Conservation (phyloP, 2,888 invertebrate species). For the Noctua fimbriata region DNA sequence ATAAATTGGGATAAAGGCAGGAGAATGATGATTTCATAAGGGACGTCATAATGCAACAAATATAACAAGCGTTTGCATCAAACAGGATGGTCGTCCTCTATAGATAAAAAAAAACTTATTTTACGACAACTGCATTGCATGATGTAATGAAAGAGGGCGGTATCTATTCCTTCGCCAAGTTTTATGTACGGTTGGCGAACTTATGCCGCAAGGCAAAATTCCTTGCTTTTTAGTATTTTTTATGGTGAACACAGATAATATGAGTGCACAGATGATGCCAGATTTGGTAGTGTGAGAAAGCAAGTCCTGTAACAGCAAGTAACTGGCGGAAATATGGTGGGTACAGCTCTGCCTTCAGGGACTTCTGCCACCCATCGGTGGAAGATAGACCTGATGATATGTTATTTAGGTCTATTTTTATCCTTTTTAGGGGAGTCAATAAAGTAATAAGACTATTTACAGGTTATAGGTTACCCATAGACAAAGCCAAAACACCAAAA, state of each 20-base stretch:
- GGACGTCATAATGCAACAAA: background rate
- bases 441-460: background rate
- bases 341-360: background rate
- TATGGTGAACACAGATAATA: background rate
- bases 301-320: background rate
- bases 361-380: background rate
- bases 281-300: background rate
- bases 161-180: background rate
- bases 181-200: background rate
- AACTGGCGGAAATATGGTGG: background rate
- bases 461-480: background rate
- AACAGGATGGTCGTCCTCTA: slow-evolving; percentile 13
- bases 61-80: background rate
- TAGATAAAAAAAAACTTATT: slow-evolving; percentile 7
- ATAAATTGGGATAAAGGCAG: no score
- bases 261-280: background rate
- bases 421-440: background rate
- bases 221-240: background rate
- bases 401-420: background rate
- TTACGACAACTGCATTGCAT: background rate
- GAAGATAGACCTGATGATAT: background rate
- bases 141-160: background rate
- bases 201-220: background rate
- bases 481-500: background rate
- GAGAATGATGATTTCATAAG: no score